phyloP scores from a whole-genome alignment of 92 coral and sea anemone species.

The Muricea muricata region DNA sequence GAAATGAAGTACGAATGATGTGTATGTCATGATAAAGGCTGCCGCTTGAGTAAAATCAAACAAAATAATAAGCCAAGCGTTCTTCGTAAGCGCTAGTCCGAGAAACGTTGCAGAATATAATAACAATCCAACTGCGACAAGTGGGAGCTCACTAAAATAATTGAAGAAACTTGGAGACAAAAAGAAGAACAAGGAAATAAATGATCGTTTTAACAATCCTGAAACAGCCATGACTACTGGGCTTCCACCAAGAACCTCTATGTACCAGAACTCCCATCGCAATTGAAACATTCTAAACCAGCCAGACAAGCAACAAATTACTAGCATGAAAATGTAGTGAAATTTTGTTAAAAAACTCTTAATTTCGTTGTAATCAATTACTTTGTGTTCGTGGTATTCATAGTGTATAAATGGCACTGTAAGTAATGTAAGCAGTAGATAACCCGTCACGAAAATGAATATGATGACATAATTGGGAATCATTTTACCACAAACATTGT shows the following conservation, averaged over 20 bases:
- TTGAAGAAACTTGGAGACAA: not conserved
- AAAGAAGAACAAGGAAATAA: constrained; percentile 3
- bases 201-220: constrained; percentile 1
- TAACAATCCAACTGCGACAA: not conserved
- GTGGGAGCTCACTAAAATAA: not conserved
- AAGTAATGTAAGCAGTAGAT: not conserved
- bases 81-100: not conserved
- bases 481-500: not conserved
- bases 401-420: not conserved
- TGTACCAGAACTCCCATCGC: constrained; percentile 28
- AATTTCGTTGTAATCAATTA: constrained; percentile 7
- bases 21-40: too few relatives aligned
- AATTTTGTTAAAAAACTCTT: not conserved
- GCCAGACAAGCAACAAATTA: not conserved
- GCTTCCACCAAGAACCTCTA: constrained; percentile 14
- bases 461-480: not conserved
- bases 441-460: not conserved
- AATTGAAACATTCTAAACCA: not conserved
- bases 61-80: too few relatives aligned
- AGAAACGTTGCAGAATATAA: not conserved
- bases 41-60: too few relatives aligned
- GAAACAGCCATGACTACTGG: constrained; percentile 11
- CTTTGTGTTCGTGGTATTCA: not conserved
- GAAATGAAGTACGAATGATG: too few relatives aligned
- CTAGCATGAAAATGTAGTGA: not conserved